Percentiles rank a stretch among this genome's conserved stretches.
Evolutionary conservation across 92 coral and sea anemone species (phyloP).

Genomic region (Bergia sp.): DNA sequence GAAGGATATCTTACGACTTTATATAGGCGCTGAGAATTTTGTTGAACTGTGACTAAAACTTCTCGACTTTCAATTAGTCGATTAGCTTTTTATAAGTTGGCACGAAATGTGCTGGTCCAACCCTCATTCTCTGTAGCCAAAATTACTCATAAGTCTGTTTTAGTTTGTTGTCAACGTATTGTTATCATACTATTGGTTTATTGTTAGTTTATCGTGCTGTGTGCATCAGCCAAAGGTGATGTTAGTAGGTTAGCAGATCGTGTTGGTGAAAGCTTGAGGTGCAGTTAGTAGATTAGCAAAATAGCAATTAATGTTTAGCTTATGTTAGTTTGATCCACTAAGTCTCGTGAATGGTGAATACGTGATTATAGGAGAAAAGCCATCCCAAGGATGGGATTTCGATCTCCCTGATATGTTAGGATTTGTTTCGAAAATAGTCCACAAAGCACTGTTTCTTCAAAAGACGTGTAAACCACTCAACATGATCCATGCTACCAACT

Average conservation of each 20-base stretch:
- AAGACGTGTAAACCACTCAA: no score
- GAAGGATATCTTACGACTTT: no score
- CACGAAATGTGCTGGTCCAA: no score
- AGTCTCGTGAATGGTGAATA: not conserved
- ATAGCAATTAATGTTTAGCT: not conserved
- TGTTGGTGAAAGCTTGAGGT: not conserved
- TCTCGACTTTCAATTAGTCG: no score
- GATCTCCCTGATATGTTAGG: not conserved
- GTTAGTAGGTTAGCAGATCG: conserved; percentile 4
- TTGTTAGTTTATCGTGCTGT: not conserved
- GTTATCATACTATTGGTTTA: not conserved
- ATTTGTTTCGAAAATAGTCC: not conserved
- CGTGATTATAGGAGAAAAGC: not conserved
- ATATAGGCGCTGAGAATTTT: no score
- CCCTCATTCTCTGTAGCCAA: no score
- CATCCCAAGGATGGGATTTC: not conserved
- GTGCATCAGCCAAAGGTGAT: conserved; percentile 10
- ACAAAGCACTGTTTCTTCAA: not conserved
- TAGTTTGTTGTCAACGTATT: not conserved
- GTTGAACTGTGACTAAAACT: no score
- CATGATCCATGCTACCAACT: not conserved
- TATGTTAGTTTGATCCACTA: not conserved
- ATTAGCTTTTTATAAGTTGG: no score
- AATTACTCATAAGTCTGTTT: not conserved
- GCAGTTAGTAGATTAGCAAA: conserved; percentile 29